A percentile compares a stretch with the other conserved stretches of the same genome.
Evolutionary conservation across 1,140 invertebrate species (phyloP).

Genomic region (Formica selysi): DNA sequence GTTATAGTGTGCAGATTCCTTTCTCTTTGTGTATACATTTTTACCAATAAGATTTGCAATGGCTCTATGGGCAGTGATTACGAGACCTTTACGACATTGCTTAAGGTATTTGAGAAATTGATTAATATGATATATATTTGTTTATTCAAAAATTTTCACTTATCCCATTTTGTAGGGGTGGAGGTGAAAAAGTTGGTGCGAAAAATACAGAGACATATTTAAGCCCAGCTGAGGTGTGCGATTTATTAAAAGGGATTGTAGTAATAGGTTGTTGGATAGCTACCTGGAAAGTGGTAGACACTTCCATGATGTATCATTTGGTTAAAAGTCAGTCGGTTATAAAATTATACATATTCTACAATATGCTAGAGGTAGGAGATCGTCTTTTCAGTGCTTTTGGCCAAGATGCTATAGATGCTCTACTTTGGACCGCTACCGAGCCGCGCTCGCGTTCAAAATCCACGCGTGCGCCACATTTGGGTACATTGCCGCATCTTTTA

Average conservation of each 20-base stretch:
- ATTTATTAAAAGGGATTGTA: slow-evolving; percentile 97
- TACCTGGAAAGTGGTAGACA: slow-evolving; percentile 95
- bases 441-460: slow-evolving; percentile 89
- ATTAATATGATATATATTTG: slow-evolving; percentile 9
- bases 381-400: slow-evolving; percentile 98
- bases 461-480: slow-evolving; percentile 92
- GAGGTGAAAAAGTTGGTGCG: slow-evolving; percentile 71
- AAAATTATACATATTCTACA: slow-evolving; percentile 99
- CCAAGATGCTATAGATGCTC: slow-evolving; percentile 98
- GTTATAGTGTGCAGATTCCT: slow-evolving; percentile 97
- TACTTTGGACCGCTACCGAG: slow-evolving; percentile 99
- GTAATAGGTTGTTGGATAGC: slow-evolving; percentile 94
- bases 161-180: slow-evolving; percentile 62
- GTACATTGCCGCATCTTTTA: slow-evolving; percentile 94
- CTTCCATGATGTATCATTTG: slow-evolving; percentile 99
- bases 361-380: slow-evolving; percentile 99
- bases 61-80: slow-evolving; percentile 93
- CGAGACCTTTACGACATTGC: slow-evolving; percentile 90
- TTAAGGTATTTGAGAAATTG: slow-evolving; percentile 88
- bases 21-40: slow-evolving; percentile 99
- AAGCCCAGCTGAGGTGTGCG: slow-evolving; percentile 97
- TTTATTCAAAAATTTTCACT: slow-evolving; percentile 27
- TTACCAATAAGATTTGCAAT: slow-evolving; percentile 96
- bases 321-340: slow-evolving; percentile 99
- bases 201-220: slow-evolving; percentile 86